Base-by-base conservation (phyloP, 2,113 vertebrate genomes). In the Peromyscus californicus region DNA sequence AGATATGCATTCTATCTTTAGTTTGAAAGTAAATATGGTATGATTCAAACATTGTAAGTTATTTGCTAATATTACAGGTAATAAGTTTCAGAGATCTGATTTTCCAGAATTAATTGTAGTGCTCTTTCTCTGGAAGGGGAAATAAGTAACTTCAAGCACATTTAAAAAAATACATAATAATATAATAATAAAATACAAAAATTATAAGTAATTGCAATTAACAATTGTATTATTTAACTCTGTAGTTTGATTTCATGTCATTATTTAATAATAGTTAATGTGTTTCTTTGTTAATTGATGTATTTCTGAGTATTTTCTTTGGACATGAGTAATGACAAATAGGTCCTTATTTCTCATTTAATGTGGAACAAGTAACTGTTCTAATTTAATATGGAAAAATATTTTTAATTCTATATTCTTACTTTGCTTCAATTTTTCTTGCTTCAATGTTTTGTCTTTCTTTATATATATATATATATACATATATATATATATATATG, bases 181-280 rank as follows among this genome's bases (percentile, higher is more conserved):
- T 78, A n/a, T 70, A 90, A 72, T 67, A 92, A 39, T 67, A 87
- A 84, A 92, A 61, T 69, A 29, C 19, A 91, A 80, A 59, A 36
- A 67, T 10, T 11, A 16, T 75, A 79, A 33, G 31, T 63, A 89
- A 13, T 85, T n/a, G n/a, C 17, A 54, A 9, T 54, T 79, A 79
- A 79, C 7, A 91, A 26, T 63, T 89, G n/a, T 29, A 15, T 15
- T 84, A 78, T 33, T 31, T 21, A 48, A 31, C 10, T 70, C 69
- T 33, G 51, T 79, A 92, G 63, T 45, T 85, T 89, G 19, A 22
- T 10, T 65, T 85, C 36, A 82, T 22, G 29, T 54, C 12, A 45
- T 16, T 96, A 88, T 2, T 7, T 61, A 39, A 21, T 75, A 83
- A 84, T 31, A 82, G 48, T 82, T 94, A 22, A 61, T 78, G 13